Evolutionary conservation across 1,140 invertebrate genomes (phyloP).

Genomic region (Cydia fagiglandana): DNA sequence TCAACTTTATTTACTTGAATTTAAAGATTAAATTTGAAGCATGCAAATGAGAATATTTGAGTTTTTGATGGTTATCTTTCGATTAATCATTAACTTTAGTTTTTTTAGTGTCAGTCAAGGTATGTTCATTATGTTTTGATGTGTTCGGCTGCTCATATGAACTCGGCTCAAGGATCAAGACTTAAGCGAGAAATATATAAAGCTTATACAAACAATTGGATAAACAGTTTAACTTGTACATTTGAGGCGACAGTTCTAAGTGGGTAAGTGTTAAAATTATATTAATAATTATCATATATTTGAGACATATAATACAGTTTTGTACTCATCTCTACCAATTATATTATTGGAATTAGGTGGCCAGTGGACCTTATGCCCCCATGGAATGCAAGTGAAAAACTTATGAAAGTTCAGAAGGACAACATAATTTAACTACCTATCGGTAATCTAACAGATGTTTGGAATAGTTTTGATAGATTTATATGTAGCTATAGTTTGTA

Average conservation of each 20-base stretch:
- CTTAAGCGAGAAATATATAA: conserved; percentile 10
- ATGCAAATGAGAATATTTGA: neutral
- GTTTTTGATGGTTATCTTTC: neutral
- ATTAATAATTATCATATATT: neutral
- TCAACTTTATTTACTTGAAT: neutral
- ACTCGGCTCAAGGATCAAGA: conserved; percentile 20
- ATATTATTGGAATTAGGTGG: neutral
- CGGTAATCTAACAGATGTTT: too few relatives aligned
- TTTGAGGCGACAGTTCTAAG: neutral
- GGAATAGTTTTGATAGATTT: too few relatives aligned
- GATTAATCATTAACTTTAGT: neutral
- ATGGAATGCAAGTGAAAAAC: too few relatives aligned
- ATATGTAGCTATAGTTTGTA: too few relatives aligned
- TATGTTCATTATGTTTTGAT: conserved; percentile 3
- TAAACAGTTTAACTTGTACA: conserved; percentile 2
- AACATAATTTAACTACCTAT: too few relatives aligned
- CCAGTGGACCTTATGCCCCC: too few relatives aligned
- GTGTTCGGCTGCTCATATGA: neutral
- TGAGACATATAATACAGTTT: neutral
- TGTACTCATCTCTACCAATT: neutral
- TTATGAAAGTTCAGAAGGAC: too few relatives aligned
- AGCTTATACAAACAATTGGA: conserved; percentile 10
- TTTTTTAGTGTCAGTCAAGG: conserved; percentile 3
- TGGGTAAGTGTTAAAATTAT: neutral
- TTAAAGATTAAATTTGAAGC: neutral